Percentiles rank a stretch among this genome's conserved stretches.
Evolutionary conservation across 2,113 vertebrate species (phyloP).

Genomic region (Mirounga angustirostris): DNA sequence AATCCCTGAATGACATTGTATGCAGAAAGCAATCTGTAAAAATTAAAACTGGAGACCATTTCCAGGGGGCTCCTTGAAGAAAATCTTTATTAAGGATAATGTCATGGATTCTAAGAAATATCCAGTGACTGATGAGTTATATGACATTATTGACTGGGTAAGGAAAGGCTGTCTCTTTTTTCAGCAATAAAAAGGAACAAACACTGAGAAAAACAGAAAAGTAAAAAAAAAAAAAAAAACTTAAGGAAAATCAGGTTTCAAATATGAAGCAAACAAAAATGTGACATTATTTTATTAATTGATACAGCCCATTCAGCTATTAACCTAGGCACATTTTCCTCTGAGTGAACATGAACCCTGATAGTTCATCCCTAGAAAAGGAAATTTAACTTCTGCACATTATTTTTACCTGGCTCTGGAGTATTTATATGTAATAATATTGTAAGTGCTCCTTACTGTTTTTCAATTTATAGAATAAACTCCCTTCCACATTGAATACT

Average conservation of each 20-base stretch:
- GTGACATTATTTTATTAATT: not conserved
- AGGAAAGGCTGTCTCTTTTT: not conserved
- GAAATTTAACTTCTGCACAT: not conserved
- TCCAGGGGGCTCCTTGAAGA: not conserved
- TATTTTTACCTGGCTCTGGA: slow-evolving; percentile 18
- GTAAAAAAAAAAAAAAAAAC: not conserved
- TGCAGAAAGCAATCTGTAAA: not conserved
- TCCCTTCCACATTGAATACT: not conserved
- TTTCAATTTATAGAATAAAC: slow-evolving; percentile 1
- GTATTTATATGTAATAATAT: not conserved
- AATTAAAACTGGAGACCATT: not conserved
- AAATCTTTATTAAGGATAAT: not conserved
- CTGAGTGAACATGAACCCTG: not conserved
- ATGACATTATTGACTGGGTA: not conserved
- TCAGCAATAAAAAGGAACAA: not conserved
- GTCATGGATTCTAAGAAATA: not conserved
- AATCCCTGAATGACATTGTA: not conserved
- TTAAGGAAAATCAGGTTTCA: not conserved
- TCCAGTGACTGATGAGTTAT: not conserved
- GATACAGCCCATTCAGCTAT: not conserved
- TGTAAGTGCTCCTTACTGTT: not conserved
- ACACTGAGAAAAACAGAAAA: not conserved
- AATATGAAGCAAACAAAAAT: not conserved
- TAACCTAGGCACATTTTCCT: not conserved
- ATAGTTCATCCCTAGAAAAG: not conserved